These are phyloP conservation scores for Neuroscelio doddi DNA, from an alignment of 2,888 invertebrate species.

Conservation along the genomic window DNA sequence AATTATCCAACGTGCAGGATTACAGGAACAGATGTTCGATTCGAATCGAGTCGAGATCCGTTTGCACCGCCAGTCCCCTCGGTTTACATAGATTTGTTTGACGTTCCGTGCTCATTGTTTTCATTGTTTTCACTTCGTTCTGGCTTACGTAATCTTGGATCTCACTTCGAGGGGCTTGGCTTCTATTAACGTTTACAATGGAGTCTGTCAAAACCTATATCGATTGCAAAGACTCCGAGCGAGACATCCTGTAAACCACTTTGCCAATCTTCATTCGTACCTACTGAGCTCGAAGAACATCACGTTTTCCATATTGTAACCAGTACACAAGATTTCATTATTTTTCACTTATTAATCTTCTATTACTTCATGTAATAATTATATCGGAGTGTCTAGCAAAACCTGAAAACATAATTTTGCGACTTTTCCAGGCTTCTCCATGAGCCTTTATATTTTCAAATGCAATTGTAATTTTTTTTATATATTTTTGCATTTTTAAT, in stretches of 20 bases:
- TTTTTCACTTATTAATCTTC: too few relatives aligned
- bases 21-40: conserved; percentile 60
- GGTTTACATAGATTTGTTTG: conserved; percentile 62
- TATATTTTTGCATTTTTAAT: too few relatives aligned
- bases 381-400: too few relatives aligned
- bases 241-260: conserved; percentile 45
- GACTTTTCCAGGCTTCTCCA: neutral
- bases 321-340: too few relatives aligned
- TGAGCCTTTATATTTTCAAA: neutral
- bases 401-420: too few relatives aligned
- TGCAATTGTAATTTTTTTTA: too few relatives aligned
- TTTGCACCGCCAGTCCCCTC: conserved; percentile 49
- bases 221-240: conserved; percentile 45
- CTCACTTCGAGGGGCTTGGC: conserved; percentile 54
- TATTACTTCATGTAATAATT: too few relatives aligned
- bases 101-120: conserved; percentile 58
- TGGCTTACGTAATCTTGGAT: conserved; percentile 63
- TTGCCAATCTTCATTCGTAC: conserved; percentile 26
- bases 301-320: too few relatives aligned
- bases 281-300: conserved; percentile 15
- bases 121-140: conserved; percentile 59
- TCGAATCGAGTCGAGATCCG: conserved; percentile 53
- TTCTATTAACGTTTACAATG: conserved; percentile 51
- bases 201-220: conserved; percentile 53
- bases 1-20: conserved; percentile 45